A percentile compares a stretch with the other conserved stretches of the same genome.
phyloP scores from a whole-genome alignment of 2,113 vertebrate species.

The Fukomys damarensis region DNA sequence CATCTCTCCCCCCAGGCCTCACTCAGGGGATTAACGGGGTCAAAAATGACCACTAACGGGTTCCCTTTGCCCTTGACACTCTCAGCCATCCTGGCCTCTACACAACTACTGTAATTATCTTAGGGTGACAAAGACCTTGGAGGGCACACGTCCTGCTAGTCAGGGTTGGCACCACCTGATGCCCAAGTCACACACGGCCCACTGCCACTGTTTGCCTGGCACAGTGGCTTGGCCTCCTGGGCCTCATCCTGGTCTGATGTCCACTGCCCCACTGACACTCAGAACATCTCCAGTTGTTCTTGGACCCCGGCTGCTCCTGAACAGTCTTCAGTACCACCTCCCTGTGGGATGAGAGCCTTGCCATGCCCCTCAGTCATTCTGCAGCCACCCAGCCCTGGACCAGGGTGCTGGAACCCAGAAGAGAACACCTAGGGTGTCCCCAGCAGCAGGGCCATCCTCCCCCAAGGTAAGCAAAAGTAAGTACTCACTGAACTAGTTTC shows the following conservation, averaged over 20 bases:
- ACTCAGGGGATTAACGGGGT: neutral
- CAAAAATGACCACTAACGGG: neutral
- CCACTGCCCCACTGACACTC: no score
- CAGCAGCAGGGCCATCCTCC: neutral
- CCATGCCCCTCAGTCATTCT: neutral
- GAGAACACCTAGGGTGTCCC: rapidly evolving
- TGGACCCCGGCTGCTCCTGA: neutral
- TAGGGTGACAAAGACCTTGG: neutral
- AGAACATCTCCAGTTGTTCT: neutral
- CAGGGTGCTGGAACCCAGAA: rapidly evolving
- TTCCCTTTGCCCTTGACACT: neutral
- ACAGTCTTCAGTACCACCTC: neutral
- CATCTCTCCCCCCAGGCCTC: neutral
- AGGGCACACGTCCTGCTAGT: neutral
- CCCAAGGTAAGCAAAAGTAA: neutral
- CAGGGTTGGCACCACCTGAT: neutral
- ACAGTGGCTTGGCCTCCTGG: rapidly evolving
- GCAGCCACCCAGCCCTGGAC: neutral
- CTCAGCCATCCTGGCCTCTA: neutral
- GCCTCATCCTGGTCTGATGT: neutral
- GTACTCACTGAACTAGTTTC: no score
- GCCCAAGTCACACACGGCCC: rapidly evolving
- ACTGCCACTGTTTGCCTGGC: neutral
- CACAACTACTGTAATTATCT: neutral
- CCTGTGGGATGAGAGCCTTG: neutral